Conservation (phyloP, 1,140 invertebrate species). For the Hydropsyche tenuis region DNA sequence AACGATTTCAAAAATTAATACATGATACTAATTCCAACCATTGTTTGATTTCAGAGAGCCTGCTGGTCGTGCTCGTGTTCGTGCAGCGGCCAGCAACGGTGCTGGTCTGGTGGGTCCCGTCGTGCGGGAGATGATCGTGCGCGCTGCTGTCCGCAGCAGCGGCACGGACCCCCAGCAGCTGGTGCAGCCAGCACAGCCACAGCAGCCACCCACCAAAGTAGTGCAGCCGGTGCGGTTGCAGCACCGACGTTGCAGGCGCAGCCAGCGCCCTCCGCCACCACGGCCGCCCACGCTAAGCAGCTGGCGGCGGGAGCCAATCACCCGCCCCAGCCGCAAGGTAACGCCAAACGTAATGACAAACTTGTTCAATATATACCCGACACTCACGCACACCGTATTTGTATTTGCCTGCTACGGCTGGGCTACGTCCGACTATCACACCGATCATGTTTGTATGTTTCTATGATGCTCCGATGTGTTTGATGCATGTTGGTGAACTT, state of each 20-base stretch:
- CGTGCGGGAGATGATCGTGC: constrained; percentile 47
- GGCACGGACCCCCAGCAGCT: constrained; percentile 33
- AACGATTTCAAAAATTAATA: too few species aligned
- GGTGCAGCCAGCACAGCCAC: constrained; percentile 55
- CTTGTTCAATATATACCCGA: background rate
- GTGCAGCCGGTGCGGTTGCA: constrained; percentile 55
- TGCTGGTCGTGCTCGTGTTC: constrained; percentile 49
- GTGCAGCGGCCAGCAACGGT: constrained; percentile 38
- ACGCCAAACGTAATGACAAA: constrained; percentile 61
- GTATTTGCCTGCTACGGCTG: too few species aligned
- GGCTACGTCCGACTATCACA: too few species aligned
- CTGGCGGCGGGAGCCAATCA: constrained; percentile 69
- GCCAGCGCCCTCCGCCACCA: constrained; percentile 63
- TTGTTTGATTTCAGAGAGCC: constrained; percentile 42
- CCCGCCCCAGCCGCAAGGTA: constrained; percentile 72
- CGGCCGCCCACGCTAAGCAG: constrained; percentile 81
- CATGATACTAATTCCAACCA: too few species aligned
- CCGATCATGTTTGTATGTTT: too few species aligned
- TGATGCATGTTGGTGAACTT: too few species aligned
- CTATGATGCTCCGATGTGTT: too few species aligned
- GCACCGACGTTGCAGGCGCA: constrained; percentile 33
- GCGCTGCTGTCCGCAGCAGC: constrained; percentile 42
- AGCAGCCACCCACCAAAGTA: constrained; percentile 52
- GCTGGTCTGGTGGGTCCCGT: constrained; percentile 39
- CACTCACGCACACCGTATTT: constrained; percentile 21